These are phyloP conservation scores for Oreohelix idahoensis DNA, from an alignment of 1,140 invertebrate species.

Conservation along the genomic window DNA sequence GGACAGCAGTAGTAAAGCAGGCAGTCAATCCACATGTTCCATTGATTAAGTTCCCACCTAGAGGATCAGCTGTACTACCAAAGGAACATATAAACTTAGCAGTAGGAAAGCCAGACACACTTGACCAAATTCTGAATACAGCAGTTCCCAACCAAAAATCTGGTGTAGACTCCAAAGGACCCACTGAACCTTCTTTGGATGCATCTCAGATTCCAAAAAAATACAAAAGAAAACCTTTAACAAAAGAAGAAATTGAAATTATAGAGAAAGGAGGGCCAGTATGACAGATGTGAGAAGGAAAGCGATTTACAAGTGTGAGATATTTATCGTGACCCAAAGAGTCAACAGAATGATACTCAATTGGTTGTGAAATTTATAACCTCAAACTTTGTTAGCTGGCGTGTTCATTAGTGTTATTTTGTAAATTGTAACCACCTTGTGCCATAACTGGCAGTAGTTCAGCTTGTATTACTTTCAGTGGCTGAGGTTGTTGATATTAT, in stretches of 20 bases:
- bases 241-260: constrained; percentile 36
- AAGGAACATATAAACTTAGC: neutral
- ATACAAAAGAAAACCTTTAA: constrained; percentile 23
- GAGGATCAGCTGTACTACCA: neutral
- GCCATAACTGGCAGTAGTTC: too few relatives aligned
- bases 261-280: constrained; percentile 19
- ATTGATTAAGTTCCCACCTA: constrained; percentile 18
- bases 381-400: too few relatives aligned
- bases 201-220: constrained; percentile 11
- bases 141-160: neutral
- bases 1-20: neutral
- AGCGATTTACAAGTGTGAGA: too few relatives aligned
- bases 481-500: too few relatives aligned
- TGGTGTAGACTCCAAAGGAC: neutral
- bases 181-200: neutral
- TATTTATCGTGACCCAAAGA: too few relatives aligned
- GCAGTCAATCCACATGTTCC: constrained; percentile 25
- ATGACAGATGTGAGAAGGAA: neutral
- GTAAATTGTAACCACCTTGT: too few relatives aligned
- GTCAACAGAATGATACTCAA: too few relatives aligned
- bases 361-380: too few relatives aligned
- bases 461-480: too few relatives aligned
- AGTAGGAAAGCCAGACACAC: neutral
- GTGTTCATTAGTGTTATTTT: too few relatives aligned
- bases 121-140: neutral